phyloP scores from a whole-genome alignment of 2,888 invertebrate genomes.

The Archaeoteleia sp. region DNA sequence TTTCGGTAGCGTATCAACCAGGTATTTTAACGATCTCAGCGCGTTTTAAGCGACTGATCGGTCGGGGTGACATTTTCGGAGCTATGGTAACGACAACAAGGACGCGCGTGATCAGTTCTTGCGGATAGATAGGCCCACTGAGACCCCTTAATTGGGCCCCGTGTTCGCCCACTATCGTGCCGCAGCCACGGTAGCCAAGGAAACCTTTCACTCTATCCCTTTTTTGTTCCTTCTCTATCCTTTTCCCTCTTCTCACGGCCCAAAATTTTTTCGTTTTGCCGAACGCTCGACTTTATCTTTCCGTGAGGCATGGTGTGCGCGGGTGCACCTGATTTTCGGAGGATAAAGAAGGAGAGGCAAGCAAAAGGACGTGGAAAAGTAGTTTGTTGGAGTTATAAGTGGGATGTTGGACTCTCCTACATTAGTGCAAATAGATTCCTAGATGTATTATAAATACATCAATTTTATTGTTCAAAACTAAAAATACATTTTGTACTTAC shows the following conservation, averaged over 20 bases:
- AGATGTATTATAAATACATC: not conserved
- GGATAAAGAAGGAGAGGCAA: no score
- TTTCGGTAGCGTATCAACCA: conserved; percentile 61
- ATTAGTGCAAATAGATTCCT: no score
- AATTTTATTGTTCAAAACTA: not conserved
- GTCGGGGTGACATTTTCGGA: conserved; percentile 66
- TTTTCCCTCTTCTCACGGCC: conserved; percentile 40
- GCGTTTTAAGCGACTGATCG: conserved; percentile 65
- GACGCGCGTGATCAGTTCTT: conserved; percentile 51
- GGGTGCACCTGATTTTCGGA: conserved; percentile 66
- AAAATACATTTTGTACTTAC: not conserved
- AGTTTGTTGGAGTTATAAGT: no score
- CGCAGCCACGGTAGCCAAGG: conserved; percentile 62
- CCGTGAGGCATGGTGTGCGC: conserved; percentile 61
- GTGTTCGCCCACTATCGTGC: conserved; percentile 69
- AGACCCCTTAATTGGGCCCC: conserved; percentile 70
- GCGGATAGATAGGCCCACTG: conserved; percentile 60
- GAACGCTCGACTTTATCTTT: conserved; percentile 58
- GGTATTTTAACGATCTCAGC: conserved; percentile 72
- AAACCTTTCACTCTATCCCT: conserved; percentile 43
- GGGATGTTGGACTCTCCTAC: no score
- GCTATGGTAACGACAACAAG: conserved; percentile 52
- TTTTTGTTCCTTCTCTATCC: conserved; percentile 14
- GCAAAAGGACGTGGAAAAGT: no score
- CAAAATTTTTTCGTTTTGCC: conserved; percentile 39